Evolutionary conservation across 1,140 invertebrate species (phyloP), one percentile per base, ranked within the genome.

Genomic region (Sycobia sp.): DNA sequence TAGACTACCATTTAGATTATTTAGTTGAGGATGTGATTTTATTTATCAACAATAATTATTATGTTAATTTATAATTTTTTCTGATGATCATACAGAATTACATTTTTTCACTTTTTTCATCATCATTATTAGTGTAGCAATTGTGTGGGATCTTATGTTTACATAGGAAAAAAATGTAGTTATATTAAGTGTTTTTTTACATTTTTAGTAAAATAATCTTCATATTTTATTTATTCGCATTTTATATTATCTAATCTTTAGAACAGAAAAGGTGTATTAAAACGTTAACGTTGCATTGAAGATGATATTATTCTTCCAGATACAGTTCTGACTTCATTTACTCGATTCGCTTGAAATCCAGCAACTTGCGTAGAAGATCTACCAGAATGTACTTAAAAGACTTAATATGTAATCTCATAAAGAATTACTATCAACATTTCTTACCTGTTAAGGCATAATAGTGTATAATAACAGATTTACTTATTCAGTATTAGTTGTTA

Each of bases 101-200:
- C 95, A 16, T 98, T 98, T 81, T 98, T 98, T 70, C 95, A n/a
- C 96, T 20, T 83, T 98, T 65, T 90, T 92, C 75, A 97, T 99
- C 71, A 93, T 95, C 39, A 88, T 99, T 32, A 89, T 99, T 0
- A 97, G 96, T 85, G 97, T 97, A 49, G 95, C 94, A 20, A 85
- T 92, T n/a, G n/a, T 62, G 89, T 99, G 68, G 97, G 97, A 18
- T 97, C 94, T 27, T 99, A 94, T 83, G 96, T 99, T 46, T 94
- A 99, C 77, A 98, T 99, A 74, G 98, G 98, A n/a, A 50, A 98
- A 98, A 82, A 96, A 99, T 84, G 97, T 95, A 74, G 93, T 99
- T 20, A 97, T 99, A 81, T 95, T 95, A 87, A 85, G 92, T 89
- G 38, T 32, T 23, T 0, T 4, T 16, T 7, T 23, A 16, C 14